A percentile compares a stretch with the other conserved stretches of the same genome.
Conservation (phyloP, 2,888 invertebrate genomes). For the Embidobia sp. region DNA sequence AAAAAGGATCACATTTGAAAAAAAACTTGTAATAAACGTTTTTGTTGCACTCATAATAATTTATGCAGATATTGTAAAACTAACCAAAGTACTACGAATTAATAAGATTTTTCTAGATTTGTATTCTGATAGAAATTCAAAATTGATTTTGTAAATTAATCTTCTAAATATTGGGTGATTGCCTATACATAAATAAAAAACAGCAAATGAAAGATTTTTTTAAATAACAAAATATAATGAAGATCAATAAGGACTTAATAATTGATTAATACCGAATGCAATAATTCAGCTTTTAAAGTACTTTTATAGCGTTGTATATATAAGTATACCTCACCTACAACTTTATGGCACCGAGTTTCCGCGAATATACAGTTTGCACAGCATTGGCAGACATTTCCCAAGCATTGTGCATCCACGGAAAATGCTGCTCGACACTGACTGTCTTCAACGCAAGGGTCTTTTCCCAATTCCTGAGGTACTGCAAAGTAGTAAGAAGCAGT, state of each 20-base stretch:
- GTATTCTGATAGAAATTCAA: not conserved
- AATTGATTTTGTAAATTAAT: no score
- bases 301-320: not conserved
- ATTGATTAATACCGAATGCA: no score
- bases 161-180: no score
- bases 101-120: not conserved
- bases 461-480: conserved; percentile 75
- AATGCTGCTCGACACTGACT: conserved; percentile 78
- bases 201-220: no score
- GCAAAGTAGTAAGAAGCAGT: conserved; percentile 55
- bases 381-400: conserved; percentile 76
- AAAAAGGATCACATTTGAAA: no score
- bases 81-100: not conserved
- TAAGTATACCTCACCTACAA: conserved; percentile 73
- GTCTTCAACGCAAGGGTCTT: conserved; percentile 76
- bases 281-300: not conserved
- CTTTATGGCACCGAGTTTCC: conserved; percentile 78
- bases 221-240: no score
- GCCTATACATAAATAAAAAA: no score
- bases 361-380: conserved; percentile 76
- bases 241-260: no score
- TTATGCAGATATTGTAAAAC: not conserved
- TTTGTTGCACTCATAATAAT: conserved; percentile 13
- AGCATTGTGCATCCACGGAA: conserved; percentile 78
- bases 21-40: no score